phyloP scores from a whole-genome alignment of 2,113 vertebrate genomes.

The Chamaea fasciata region DNA sequence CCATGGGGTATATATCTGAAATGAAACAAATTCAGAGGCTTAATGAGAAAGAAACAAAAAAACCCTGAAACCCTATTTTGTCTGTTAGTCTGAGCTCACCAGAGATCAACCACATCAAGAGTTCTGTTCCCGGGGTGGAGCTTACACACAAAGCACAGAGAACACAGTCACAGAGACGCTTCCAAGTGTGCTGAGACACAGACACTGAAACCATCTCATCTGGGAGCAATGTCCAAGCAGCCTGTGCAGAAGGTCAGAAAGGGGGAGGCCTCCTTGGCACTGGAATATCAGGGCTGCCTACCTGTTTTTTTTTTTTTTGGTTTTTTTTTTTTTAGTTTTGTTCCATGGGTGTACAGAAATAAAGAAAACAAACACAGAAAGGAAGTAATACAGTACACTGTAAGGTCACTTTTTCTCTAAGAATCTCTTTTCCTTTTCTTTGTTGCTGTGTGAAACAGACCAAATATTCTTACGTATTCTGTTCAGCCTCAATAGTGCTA shows the following conservation, averaged over 20 bases:
- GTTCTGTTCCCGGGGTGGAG: not conserved
- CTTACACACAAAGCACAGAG: not conserved
- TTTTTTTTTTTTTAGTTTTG: not conserved
- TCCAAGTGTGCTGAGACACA: not conserved
- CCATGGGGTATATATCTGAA: not conserved
- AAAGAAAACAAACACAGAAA: not conserved
- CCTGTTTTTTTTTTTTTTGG: not conserved
- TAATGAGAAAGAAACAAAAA: not conserved
- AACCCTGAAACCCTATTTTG: not conserved
- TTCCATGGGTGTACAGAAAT: not conserved
- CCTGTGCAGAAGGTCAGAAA: not conserved
- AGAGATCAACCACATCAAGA: not conserved
- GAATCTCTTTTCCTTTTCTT: not conserved
- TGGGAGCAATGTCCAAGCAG: not conserved
- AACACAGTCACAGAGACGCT: fast-evolving
- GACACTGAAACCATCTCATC: fast-evolving
- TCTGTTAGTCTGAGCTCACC: not conserved
- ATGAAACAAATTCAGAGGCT: not conserved
- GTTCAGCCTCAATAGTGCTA: not conserved
- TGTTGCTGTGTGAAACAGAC: not conserved
- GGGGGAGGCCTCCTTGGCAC: not conserved
- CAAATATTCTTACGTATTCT: not conserved
- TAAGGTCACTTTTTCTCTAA: not conserved
- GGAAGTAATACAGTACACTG: not conserved
- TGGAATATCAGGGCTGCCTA: not conserved